Percentiles rank a stretch among this genome's conserved stretches.
These are phyloP conservation scores for Avahi laniger DNA, from an alignment of 2,797 vertebrate genomes.

Conservation along the genomic window DNA sequence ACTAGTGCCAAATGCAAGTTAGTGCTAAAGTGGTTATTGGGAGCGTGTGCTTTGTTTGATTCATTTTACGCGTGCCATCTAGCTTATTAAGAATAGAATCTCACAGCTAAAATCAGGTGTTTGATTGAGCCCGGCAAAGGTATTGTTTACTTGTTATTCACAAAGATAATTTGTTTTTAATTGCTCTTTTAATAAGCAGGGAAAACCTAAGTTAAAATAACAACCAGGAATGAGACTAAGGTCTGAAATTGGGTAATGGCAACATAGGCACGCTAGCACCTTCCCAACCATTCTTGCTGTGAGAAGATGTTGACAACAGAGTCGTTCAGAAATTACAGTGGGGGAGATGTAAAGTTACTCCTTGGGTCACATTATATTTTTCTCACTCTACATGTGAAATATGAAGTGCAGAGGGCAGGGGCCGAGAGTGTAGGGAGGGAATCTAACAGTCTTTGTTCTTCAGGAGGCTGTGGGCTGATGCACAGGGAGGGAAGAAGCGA, in stretches of 20 bases:
- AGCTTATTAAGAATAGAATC: neutral
- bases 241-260: neutral
- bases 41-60: neutral
- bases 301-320: neutral
- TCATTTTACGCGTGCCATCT: neutral
- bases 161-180: conserved; percentile 62
- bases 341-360: too few species aligned
- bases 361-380: neutral
- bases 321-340: neutral
- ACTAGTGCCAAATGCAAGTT: neutral
- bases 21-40: neutral
- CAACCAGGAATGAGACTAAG: neutral
- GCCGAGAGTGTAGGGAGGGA: neutral
- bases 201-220: neutral
- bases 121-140: conserved; percentile 38
- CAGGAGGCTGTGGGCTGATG: neutral
- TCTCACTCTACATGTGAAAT: neutral
- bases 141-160: conserved; percentile 59
- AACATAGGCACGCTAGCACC: accelerated
- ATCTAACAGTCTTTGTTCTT: neutral
- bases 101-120: neutral
- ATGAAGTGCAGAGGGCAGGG: neutral
- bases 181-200: conserved; percentile 50
- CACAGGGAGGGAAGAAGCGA: neutral
- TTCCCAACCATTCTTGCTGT: neutral